Evolutionary conservation across 2,797 vertebrate species (phyloP), one percentile per base, ranked within the genome.

Genomic region (Echeneis naucrates): DNA sequence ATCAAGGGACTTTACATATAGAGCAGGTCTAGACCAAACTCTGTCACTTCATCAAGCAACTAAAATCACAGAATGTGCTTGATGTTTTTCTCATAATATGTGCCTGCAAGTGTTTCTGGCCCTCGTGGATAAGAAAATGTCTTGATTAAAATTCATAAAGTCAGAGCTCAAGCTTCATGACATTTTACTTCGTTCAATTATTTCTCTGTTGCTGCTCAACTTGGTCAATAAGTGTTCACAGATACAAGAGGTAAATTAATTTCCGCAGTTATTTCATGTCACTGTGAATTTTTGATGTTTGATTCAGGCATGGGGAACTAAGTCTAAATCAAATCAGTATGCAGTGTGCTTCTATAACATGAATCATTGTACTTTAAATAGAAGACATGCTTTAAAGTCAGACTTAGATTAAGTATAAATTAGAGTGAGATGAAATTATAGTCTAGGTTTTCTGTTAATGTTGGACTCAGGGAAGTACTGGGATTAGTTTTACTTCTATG

Each of bases 201-300:
- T 82, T 78, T 52, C 51, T 79, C 56, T 53, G 30, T 68, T 21
- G 12, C 33, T 37, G 60, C 55, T 51, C 60, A 57, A 79, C 68
- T 61, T 60, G 79, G 64, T 69, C 44, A 81, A 74, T 27, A 27
- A 66, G 16, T 61, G 33, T 62, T 57, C 5, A 19, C 51, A 24
- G 33, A 69, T 19, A 55, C 63, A 38, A 19, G 17, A 27, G 56
- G 59, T 35, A 38, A 54, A 85, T 76, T 70, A 1, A 75, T 84
- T 74, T 81, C 61, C 30, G 11, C 70, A 54, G 19, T 73, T 61
- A 72, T 77, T 77, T 68, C 19, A 59, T 59, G 55, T 68, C n/a
- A 12, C 23, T 11, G 5, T 48, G 40, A 44, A 9, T 54, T 33
- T 50, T 11, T 4, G n/a, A n/a, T n/a, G n/a, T n/a, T n/a, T n/a